These are phyloP conservation scores for Acanthurus leucopareius DNA, from an alignment of 2,797 vertebrate species.

Conservation along the genomic window DNA sequence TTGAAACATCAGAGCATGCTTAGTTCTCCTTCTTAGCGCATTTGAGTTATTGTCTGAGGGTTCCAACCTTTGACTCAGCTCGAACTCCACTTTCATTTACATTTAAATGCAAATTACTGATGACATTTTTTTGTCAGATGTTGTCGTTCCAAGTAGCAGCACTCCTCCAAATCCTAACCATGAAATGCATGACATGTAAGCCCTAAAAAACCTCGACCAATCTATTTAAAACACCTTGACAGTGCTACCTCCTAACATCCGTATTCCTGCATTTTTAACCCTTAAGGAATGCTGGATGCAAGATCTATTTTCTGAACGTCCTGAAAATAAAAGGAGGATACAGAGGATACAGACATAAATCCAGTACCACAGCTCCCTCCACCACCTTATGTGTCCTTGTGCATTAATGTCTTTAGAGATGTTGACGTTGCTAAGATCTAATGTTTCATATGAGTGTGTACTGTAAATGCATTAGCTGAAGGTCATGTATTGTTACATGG, in stretches of 20 bases:
- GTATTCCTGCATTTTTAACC: not conserved
- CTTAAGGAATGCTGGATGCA: not conserved
- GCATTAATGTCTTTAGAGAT: not conserved
- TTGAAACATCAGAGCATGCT: constrained; percentile 6
- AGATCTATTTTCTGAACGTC: not conserved
- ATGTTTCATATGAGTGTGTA: not conserved
- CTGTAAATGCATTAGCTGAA: not conserved
- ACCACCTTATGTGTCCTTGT: not conserved
- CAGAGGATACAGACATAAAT: not conserved
- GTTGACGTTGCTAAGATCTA: not conserved
- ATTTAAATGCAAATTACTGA: constrained; percentile 22
- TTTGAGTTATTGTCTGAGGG: not conserved
- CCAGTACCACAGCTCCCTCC: not conserved
- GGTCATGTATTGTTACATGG: not conserved
- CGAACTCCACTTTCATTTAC: constrained; percentile 3
- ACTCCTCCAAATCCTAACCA: not conserved
- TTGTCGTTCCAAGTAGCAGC: not conserved
- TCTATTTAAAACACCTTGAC: constrained; percentile 3
- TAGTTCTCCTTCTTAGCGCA: not conserved
- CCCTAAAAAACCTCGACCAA: not conserved
- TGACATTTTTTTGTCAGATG: not conserved
- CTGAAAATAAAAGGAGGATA: constrained; percentile 4
- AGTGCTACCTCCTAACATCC: not conserved
- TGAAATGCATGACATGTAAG: not conserved
- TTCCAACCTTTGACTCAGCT: not conserved